Evolutionary conservation across 2,797 vertebrate species (phyloP).

Genomic region (Eurystomus glaucurus): DNA sequence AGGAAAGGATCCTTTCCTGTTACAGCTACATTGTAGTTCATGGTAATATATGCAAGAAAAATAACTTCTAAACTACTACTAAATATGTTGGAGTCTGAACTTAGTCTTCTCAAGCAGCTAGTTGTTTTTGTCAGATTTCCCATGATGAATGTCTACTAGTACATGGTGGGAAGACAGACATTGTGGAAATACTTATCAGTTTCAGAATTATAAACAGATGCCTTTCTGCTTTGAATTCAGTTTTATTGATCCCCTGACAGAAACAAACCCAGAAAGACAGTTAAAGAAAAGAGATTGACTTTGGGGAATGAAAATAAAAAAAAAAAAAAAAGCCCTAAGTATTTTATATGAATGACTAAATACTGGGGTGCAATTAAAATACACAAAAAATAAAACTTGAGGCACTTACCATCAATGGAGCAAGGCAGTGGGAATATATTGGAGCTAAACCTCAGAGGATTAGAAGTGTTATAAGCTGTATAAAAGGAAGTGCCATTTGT

Average conservation of each 20-base stretch:
- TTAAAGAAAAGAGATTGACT: neutral
- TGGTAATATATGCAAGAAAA: neutral
- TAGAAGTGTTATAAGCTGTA: neutral
- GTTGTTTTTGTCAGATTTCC: conserved; percentile 34
- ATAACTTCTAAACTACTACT: neutral
- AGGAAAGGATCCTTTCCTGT: neutral
- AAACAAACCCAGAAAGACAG: neutral
- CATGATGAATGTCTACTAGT: conserved; percentile 15
- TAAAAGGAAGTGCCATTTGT: neutral
- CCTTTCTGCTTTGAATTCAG: conserved; percentile 25
- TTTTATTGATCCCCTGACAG: conserved; percentile 30
- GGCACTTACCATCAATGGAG: neutral
- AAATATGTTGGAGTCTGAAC: neutral
- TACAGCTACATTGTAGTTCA: neutral
- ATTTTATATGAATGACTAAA: neutral
- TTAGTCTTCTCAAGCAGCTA: neutral
- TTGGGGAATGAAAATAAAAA: neutral
- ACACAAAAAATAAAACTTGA: neutral
- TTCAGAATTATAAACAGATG: conserved; percentile 50
- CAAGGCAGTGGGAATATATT: neutral
- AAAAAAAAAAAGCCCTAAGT: neutral
- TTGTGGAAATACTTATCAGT: neutral
- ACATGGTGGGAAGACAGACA: neutral
- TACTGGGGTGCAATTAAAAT: neutral
- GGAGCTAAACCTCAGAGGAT: neutral